Percentiles rank a stretch among this genome's conserved stretches.
Conservation (phyloP, 2,113 vertebrate genomes). For the Catharus minimus region DNA sequence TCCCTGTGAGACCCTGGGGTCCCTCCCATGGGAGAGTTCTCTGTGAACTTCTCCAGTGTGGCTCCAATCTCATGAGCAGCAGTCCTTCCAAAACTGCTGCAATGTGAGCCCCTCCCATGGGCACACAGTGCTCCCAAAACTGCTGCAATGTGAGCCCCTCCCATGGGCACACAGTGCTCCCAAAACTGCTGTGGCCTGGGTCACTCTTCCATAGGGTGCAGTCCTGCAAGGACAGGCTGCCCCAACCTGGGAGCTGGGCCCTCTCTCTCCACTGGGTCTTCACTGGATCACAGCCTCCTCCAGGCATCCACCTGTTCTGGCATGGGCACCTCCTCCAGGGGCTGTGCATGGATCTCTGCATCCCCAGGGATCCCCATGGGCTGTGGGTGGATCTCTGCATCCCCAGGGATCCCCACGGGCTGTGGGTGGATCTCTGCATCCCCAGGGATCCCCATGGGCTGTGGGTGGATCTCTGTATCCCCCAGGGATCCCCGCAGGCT, state of each 20-base stretch:
- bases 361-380: too few relatives aligned
- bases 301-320: not conserved
- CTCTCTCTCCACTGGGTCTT: not conserved
- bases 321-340: not conserved
- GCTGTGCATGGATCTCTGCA: not conserved
- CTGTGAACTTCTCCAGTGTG: not conserved
- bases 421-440: too few relatives aligned
- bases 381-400: too few relatives aligned
- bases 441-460: too few relatives aligned
- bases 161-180: not conserved
- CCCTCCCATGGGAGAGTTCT: not conserved
- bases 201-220: not conserved
- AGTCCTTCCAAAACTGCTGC: not conserved
- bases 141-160: not conserved
- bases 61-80: not conserved
- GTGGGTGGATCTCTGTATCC: too few relatives aligned
- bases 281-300: not conserved
- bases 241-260: not conserved
- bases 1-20: too few relatives aligned
- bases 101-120: accelerated
- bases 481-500: too few relatives aligned
- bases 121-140: not conserved
- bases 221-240: not conserved
- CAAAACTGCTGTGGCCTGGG: not conserved
- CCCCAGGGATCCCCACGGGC: too few relatives aligned